These are phyloP conservation scores for Sebastes diaconus DNA, from an alignment of 2,797 vertebrate species.

Conservation along the genomic window DNA sequence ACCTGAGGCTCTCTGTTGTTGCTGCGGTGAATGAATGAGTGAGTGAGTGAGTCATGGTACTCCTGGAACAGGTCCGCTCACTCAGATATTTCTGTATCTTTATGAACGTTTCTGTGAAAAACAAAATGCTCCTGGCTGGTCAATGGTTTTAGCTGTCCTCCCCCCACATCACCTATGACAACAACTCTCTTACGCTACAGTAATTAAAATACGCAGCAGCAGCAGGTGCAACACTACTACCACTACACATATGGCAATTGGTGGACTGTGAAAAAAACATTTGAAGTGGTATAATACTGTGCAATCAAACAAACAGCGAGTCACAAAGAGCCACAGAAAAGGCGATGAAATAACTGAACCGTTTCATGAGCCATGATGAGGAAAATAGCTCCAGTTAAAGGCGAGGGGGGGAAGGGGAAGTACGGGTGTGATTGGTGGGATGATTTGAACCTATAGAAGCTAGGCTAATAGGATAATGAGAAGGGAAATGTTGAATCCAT, in stretches of 20 bases:
- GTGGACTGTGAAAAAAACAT: constrained; percentile 36
- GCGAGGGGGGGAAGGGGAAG: not conserved
- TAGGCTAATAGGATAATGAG: constrained; percentile 56
- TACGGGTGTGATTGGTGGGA: constrained; percentile 33
- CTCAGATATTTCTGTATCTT: not conserved
- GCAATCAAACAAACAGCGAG: constrained; percentile 39
- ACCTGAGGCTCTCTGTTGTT: not conserved
- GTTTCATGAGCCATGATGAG: constrained; percentile 27
- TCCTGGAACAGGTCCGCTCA: not conserved
- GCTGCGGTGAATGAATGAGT: not conserved
- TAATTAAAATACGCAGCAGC: not conserved
- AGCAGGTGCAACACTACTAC: constrained; percentile 26
- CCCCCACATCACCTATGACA: not conserved
- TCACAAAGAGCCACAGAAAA: constrained; percentile 19
- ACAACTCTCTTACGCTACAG: not conserved
- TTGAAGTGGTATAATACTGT: constrained; percentile 39
- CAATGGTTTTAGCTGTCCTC: not conserved
- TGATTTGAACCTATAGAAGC: constrained; percentile 46
- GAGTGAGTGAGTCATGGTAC: not conserved
- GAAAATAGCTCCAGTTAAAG: constrained; percentile 39
- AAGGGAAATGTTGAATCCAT: constrained; percentile 69
- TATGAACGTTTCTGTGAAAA: not conserved
- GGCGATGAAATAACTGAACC: constrained; percentile 30
- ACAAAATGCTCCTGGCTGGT: not conserved
- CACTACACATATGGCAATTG: constrained; percentile 36